Base-by-base conservation (phyloP, 2,113 vertebrate species). In the Isichthys henryi region DNA sequence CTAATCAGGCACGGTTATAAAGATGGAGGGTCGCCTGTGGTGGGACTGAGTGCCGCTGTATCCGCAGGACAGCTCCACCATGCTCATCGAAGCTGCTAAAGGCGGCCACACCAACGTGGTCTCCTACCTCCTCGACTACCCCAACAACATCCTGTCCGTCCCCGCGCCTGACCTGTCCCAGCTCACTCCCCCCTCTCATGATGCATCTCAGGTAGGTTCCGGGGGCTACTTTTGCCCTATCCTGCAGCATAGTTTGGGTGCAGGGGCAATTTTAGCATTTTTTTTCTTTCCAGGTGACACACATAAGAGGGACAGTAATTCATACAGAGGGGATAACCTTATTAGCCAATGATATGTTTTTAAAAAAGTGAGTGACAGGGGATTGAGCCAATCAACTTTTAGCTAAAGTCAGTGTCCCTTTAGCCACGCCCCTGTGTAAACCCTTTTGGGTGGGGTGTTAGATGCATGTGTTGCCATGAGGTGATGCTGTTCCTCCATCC, bases 81-180 rank as follows among this genome's bases (percentile, higher is more conserved):
- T 99, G 98, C 97, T 99, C 91, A 99, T 99, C 91, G 98, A 99
- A 97, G 98, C 98, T 92, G 98, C 98, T 95, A 99, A 99, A 92
- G 98, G 98, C 92, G 98, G 98, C 91, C 98, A 99, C 94, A 99
- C 98, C 89, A 99, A 99, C 89, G 98, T 99, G 90, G 98, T 99
- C 95, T 99, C 98, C 89, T 99, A 99, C 93, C 94, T 99, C 91
- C 96, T 99, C 96, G 98, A 99, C 96, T 99, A 99, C 92, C 98
- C 98, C 90, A 99, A 99, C 95, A 99, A 99, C 92, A 96, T 99
- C 93, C 92, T 98, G 88, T 97, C 98, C 3, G 97, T 98, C 94
- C 97, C 98, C 88, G 95, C 97, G 52, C 95, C 98, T 52, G 98
- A 99, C 93, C 94, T 98, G 91, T 97, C 97, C 93, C 97, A 99